Evolutionary conservation across 1,140 invertebrate species (phyloP).

Genomic region (Tetraneura akinire): DNA sequence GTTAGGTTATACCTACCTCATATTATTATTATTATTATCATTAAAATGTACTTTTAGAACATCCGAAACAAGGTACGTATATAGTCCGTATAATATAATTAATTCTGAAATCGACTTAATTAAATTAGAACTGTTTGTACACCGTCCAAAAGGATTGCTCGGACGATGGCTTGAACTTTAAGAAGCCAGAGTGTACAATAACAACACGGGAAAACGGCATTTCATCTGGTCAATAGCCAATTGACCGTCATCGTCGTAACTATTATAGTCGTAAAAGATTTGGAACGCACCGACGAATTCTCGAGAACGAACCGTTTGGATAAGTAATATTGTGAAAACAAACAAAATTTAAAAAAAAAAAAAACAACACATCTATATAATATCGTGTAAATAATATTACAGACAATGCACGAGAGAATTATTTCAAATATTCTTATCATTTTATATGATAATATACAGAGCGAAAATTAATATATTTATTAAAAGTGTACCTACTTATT

Average conservation of each 20-base stretch:
- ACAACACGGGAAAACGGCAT: background rate
- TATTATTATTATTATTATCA: too few species aligned
- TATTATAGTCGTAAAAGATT: background rate
- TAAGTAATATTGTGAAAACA: too few species aligned
- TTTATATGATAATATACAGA: too few species aligned
- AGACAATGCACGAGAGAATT: too few species aligned
- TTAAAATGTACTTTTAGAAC: background rate
- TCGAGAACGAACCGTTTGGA: too few species aligned
- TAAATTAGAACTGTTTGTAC: conserved; percentile 8
- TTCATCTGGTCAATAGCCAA: background rate
- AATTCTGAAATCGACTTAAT: conserved; percentile 6
- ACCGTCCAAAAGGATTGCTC: background rate
- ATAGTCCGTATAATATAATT: background rate
- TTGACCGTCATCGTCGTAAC: background rate
- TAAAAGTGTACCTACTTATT: too few species aligned
- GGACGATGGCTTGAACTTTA: background rate
- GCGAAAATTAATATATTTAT: too few species aligned
- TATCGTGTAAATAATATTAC: too few species aligned
- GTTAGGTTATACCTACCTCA: background rate
- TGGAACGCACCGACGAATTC: background rate
- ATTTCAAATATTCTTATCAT: too few species aligned
- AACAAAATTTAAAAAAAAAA: too few species aligned
- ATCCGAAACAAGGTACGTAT: background rate
- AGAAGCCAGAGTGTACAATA: background rate
- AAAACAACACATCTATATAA: too few species aligned